Conservation (phyloP, 1,140 invertebrate genomes). For the Caligus rogercresseyi region DNA sequence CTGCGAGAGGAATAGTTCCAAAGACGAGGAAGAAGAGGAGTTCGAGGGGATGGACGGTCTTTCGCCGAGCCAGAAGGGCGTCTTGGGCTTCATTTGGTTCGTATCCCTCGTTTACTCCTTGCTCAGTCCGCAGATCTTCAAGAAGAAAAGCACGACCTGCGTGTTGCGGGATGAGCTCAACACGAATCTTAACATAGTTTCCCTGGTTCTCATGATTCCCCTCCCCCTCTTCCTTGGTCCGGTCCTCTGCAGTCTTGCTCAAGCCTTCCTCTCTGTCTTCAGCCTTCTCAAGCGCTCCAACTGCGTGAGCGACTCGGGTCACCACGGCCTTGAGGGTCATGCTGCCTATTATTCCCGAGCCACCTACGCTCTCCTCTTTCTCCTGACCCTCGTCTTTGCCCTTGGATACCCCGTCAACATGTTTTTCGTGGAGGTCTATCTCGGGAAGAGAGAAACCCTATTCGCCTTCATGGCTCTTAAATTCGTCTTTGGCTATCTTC, state of each 20-base stretch:
- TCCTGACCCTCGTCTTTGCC: conserved; percentile 3
- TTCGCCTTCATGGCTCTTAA: conserved; percentile 17
- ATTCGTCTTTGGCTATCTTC: conserved; percentile 9
- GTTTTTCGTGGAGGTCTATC: conserved; percentile 7
- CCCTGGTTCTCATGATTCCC: conserved; percentile 1
- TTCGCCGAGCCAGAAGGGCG: conserved; percentile 1
- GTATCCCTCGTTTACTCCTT: conserved; percentile 8
- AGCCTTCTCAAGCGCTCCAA: neutral
- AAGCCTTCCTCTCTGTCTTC: neutral
- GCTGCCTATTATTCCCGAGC: neutral
- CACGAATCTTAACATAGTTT: conserved; percentile 7
- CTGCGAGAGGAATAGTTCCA: neutral
- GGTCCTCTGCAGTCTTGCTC: conserved; percentile 1
- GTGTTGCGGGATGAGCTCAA: neutral
- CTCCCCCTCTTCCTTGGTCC: conserved; percentile 2
- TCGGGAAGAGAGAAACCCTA: neutral
- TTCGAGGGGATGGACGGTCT: neutral
- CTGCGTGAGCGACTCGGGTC: neutral
- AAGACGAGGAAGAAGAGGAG: conserved; percentile 12
- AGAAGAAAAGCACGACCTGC: neutral
- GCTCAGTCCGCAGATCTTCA: conserved; percentile 7
- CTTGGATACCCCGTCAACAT: conserved; percentile 7
- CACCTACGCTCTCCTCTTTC: neutral
- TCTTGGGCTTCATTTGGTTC: conserved; percentile 14
- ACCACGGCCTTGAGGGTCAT: neutral